Evolutionary conservation across 2,113 vertebrate genomes (phyloP), one percentile per base, ranked within the genome.

Genomic region (Hippocampus comes): DNA sequence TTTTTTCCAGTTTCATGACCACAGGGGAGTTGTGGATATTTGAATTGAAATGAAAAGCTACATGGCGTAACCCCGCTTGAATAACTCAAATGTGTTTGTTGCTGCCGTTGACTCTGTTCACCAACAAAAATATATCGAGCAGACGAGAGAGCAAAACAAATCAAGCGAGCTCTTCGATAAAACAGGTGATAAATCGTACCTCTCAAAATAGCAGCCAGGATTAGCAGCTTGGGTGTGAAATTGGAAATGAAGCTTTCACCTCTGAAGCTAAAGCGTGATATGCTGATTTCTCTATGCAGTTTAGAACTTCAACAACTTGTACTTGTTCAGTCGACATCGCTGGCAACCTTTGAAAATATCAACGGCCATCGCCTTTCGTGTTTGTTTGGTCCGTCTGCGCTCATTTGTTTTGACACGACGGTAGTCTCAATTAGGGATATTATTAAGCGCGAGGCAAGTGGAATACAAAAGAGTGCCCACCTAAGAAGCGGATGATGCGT

Each of bases 401-500:
- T 34, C 2, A 42, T 17, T 18, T 5, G 74, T 21, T 46, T 48
- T 48, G 30, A 34, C 30, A 0, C 14, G 10, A 14, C 6, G 23
- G 25, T 27, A 6, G 41, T 17, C 15, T 20, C n/a, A 30, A 18
- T 63, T 20, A 2, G 9, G 34, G 9, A 41, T n/a, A n/a, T 34
- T 9, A n/a, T 10, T 55, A 63, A 63, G 61, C 15, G 27, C 38
- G 17, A 14, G 9, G 27, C 23, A 27, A 3, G 51, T 49, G 63
- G 30, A 41, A 43, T 67, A 68, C 34, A 59, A 70, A 53, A 9
- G 60, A 15, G 18, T 17, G 51, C 67, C 93, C 85, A 97, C 95
- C 95, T 48, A 96, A 86, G 83, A 97, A 96, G 67, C 95, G 93
- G n/a, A 96, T 91, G 12, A 95, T 91, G 74, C 95, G 93, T 46